Base-by-base conservation (phyloP, 1,140 invertebrate species). In the Papilio glaucus region DNA sequence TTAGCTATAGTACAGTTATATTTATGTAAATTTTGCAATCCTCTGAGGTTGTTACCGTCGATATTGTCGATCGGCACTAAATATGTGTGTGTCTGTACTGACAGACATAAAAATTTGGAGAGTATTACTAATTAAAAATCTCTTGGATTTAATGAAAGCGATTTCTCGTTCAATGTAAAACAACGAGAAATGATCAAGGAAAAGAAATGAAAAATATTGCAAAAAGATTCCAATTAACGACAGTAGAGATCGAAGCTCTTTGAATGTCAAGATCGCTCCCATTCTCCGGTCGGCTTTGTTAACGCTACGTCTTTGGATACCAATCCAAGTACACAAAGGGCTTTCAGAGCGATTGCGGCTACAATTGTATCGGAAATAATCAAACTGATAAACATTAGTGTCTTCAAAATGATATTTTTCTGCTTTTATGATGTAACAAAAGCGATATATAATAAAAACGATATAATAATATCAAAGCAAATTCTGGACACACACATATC, bases 141-240 rank as follows among this genome's bases (percentile, higher is more conserved):
- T 53, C 18, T 53, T 18, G 8, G 15, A 45, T 45, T 15, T 15
- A 45, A 45, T 77, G n/a, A 45, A 21, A 24, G 18, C 18, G 45
- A 53, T 53, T n/a, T n/a, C n/a, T 53, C 45, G 18, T 76, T 81
- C 77, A 72, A 81, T 73, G 38, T 65, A 69, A 53, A 69, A 71
- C 29, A 63, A 72, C 12, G 38, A 21, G 18, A 71, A 57, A 57
- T 24, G 21, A 57, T 24, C 18, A 21, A 57, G 9, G 9, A 57
- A 57, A 57, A 57, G 21, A 5, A 57, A 57, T 57, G 21, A 5
- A 57, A 57, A 57, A 57, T 21, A 57, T 57, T 57, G 49, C 9
- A 83, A 79, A 85, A 86, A 84, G 84, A 87, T 85, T 89, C 81
- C 86, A 88, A 89, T 89, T 89, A 89, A 89, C 88, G 84, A 88